Evolutionary conservation across 1,140 invertebrate genomes (phyloP), one percentile per base, ranked within the genome.

Genomic region (Drosophila leontia): DNA sequence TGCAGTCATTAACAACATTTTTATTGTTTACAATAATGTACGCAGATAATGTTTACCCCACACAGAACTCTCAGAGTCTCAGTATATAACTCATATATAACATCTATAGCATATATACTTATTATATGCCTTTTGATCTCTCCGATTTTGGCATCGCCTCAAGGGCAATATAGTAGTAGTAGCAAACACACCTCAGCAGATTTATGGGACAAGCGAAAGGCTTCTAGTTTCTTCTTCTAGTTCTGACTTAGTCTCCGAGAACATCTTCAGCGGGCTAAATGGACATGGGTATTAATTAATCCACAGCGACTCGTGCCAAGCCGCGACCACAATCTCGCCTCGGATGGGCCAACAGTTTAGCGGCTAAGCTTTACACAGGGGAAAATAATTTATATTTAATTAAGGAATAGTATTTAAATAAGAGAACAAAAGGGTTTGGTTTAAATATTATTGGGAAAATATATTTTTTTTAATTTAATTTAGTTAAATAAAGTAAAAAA

Each of bases 231-330:
- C 48, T 76, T 37, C n/a, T n/a, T n/a, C n/a, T n/a, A n/a, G n/a
- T 17, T 48, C 17, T 23, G 48, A 15, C 29, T 56, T 15, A 32
- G 50, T 17, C 29, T 19, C 65, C 45, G 76, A 84, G 82, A 85
- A 85, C 62, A 82, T 47, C 45, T 64, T 60, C 63, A 63, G 53
- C 34, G 42, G 53, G 60, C 35, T 59, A 76, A 82, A 76, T 80
- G 75, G 56, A 60, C 64, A 72, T 76, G 65, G 72, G 23, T 80
- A 80, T 71, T 87, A 88, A 87, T 87, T 88, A 80, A 87, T 84
- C 77, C 80, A 78, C 76, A 64, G 72, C 61, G 85, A 90, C 84
- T 88, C 84, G 84, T 87, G 84, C 84, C 84, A 80, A 82, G 67
- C 75, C n/a, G 62, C 34, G 59, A 56, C 64, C 74, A 59, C 48